These are phyloP conservation scores for Agapostemon virescens DNA, from an alignment of 2,888 invertebrate genomes.

Conservation along the genomic window DNA sequence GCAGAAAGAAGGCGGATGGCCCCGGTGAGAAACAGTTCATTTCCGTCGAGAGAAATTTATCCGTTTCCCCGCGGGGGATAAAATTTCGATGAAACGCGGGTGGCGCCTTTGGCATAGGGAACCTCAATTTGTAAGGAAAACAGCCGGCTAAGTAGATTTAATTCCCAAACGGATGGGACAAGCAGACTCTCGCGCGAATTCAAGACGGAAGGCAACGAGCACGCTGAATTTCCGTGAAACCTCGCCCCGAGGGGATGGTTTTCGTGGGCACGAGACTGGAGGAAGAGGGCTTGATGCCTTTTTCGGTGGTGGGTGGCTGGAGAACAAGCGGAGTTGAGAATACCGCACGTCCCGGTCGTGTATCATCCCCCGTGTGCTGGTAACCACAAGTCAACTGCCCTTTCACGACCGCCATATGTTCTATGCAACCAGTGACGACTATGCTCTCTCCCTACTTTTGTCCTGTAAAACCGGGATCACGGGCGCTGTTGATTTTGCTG, in stretches of 20 bases:
- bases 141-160: constrained; percentile 53
- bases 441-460: background rate
- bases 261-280: background rate
- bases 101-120: constrained; percentile 22
- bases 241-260: constrained; percentile 38
- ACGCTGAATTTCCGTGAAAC: constrained; percentile 53
- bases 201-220: constrained; percentile 41
- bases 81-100: constrained; percentile 38
- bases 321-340: constrained; percentile 42
- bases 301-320: constrained; percentile 43
- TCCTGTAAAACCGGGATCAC: background rate
- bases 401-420: constrained; percentile 71
- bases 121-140: constrained; percentile 55
- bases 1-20: constrained; percentile 6
- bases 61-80: constrained; percentile 30
- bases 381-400: constrained; percentile 75
- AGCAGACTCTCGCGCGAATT: constrained; percentile 42
- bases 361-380: constrained; percentile 73
- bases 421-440: constrained; percentile 34
- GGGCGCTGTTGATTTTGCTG: background rate
- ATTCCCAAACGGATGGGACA: constrained; percentile 49
- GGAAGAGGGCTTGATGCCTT: constrained; percentile 37
- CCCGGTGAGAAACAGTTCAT: constrained; percentile 39
- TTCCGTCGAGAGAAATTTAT: constrained; percentile 33
- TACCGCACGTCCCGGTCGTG: constrained; percentile 71